Percentiles rank a stretch among this genome's conserved stretches.
Conservation (phyloP, 2,888 invertebrate genomes). For the Andrena bucephala region DNA sequence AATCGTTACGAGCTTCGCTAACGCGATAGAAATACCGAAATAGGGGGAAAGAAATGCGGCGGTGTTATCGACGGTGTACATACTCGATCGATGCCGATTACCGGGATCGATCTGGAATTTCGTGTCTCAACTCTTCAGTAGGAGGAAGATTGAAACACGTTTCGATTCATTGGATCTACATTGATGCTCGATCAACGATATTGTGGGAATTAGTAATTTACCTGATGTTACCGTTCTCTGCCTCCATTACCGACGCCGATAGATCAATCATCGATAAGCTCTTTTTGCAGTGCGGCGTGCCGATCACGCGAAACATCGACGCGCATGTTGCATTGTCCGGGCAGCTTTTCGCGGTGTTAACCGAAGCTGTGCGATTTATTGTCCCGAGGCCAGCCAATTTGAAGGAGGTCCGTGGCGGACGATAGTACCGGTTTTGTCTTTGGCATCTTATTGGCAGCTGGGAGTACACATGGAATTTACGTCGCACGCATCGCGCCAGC, state of each 20-base stretch:
- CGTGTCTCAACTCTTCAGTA: neutral
- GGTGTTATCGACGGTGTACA: neutral
- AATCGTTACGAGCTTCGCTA: neutral
- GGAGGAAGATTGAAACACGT: neutral
- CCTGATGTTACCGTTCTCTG: slow-evolving; percentile 71
- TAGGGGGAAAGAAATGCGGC: neutral
- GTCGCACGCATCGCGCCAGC: slow-evolving; percentile 71
- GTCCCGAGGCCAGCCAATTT: slow-evolving; percentile 60
- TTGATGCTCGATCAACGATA: neutral
- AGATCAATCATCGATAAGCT: slow-evolving; percentile 81
- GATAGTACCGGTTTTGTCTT: slow-evolving; percentile 67
- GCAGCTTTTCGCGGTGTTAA: slow-evolving; percentile 56
- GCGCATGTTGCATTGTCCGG: slow-evolving; percentile 61
- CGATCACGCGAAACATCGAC: slow-evolving; percentile 57
- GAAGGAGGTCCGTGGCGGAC: slow-evolving; percentile 68
- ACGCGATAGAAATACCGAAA: neutral
- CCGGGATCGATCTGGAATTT: neutral
- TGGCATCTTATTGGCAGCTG: slow-evolving; percentile 75
- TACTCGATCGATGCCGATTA: neutral
- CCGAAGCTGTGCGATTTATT: slow-evolving; percentile 44
- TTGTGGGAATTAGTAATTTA: slow-evolving; percentile 35
- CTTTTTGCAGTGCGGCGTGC: slow-evolving; percentile 67
- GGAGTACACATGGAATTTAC: slow-evolving; percentile 68
- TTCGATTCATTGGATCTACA: neutral
- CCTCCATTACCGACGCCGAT: slow-evolving; percentile 66